Percentiles rank a stretch among this genome's conserved stretches.
phyloP scores from a whole-genome alignment of 2,888 invertebrate species.

The Sepioteuthis lessoniana region DNA sequence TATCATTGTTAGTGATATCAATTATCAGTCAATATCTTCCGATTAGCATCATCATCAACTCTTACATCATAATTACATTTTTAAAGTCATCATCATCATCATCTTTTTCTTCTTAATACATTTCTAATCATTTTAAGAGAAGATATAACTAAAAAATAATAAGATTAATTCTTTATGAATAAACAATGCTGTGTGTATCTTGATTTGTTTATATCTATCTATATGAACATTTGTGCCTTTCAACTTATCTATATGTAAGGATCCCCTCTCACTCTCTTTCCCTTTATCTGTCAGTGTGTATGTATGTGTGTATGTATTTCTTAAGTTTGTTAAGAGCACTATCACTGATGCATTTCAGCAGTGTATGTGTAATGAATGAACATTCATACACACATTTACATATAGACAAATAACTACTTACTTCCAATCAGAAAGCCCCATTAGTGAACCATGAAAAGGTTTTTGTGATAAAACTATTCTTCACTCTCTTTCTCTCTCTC shows the following conservation, averaged over 20 bases:
- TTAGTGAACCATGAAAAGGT: no score
- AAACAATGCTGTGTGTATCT: background rate
- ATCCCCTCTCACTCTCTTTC: background rate
- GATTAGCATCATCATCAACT: background rate
- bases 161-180: background rate
- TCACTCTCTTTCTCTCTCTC: background rate
- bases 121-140: no score
- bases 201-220: background rate
- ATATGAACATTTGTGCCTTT: background rate
- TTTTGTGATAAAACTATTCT: background rate
- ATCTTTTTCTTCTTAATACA: background rate
- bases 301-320: no score
- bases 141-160: no score
- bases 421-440: no score
- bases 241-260: background rate
- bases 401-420: no score
- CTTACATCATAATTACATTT: no score
- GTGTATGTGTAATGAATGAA: no score
- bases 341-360: no score
- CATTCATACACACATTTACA: no score
- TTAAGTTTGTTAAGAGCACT: no score
- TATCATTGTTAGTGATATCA: background rate
- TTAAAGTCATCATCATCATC: background rate
- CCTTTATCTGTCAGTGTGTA: no score
- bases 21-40: background rate